Evolutionary conservation across 2,113 vertebrate species (phyloP).

Genomic region (Stomatorhinus ivindoensis): DNA sequence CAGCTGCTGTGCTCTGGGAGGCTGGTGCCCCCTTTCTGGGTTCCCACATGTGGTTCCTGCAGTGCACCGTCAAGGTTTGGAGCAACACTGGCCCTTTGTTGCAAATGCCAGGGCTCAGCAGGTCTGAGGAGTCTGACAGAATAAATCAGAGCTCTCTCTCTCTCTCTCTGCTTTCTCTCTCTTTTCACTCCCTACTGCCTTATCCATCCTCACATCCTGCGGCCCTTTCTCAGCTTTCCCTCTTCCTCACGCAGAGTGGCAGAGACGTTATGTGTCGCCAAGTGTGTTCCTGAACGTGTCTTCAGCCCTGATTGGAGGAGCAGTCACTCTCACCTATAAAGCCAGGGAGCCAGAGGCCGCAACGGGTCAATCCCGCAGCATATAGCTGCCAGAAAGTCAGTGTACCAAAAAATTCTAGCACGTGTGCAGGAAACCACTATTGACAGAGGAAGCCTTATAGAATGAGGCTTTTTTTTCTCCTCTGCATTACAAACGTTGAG

Average conservation of each 20-base stretch:
- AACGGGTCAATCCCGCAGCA: neutral
- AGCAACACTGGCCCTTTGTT: conserved; percentile 3
- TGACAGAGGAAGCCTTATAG: neutral
- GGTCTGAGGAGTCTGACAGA: neutral
- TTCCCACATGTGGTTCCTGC: neutral
- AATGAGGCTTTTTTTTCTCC: neutral
- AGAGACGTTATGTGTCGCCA: neutral
- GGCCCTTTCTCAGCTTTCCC: neutral
- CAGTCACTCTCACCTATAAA: neutral
- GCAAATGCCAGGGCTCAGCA: neutral
- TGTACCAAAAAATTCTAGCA: neutral
- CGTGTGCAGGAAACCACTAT: neutral
- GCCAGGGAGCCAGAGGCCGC: neutral
- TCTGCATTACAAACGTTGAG: neutral
- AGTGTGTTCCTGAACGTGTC: neutral
- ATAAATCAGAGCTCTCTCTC: neutral
- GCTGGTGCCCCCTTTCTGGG: neutral
- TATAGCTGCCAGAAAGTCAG: neutral
- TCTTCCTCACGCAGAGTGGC: neutral
- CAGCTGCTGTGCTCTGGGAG: neutral
- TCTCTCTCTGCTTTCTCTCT: neutral
- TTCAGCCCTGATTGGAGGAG: neutral
- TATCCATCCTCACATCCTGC: neutral
- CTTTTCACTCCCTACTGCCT: neutral
- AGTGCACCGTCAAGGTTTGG: neutral